These are phyloP conservation scores for Catostomus latipinnis DNA, from an alignment of 2,797 vertebrate species.

Conservation along the genomic window DNA sequence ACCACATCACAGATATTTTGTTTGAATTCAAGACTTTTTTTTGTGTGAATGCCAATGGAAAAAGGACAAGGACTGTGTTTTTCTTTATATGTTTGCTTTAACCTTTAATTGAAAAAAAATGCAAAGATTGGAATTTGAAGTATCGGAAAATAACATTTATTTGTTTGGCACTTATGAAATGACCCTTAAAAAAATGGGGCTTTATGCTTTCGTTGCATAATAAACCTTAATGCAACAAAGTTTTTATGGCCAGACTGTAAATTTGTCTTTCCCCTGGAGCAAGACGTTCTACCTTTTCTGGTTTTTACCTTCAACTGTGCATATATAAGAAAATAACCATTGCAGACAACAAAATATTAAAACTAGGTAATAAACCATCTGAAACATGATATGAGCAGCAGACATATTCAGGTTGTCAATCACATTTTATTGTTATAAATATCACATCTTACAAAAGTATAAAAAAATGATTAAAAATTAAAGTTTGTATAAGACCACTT, in stretches of 20 bases:
- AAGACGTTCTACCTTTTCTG: slow-evolving; percentile 3
- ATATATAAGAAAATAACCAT: slow-evolving; percentile 4
- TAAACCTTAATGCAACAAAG: slow-evolving; percentile 27
- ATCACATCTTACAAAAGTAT: slow-evolving; percentile 74
- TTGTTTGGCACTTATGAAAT: slow-evolving; percentile 20
- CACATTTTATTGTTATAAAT: slow-evolving; percentile 84
- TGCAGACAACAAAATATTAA: background rate
- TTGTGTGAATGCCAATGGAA: background rate
- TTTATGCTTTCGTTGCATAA: slow-evolving; percentile 24
- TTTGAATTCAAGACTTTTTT: background rate
- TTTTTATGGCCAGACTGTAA: background rate
- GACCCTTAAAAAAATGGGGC: slow-evolving; percentile 5
- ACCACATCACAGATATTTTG: slow-evolving; percentile 12
- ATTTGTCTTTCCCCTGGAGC: slow-evolving; percentile 9
- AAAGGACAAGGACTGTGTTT: background rate
- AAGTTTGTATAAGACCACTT: slow-evolving; percentile 61
- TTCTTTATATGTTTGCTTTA: slow-evolving; percentile 5
- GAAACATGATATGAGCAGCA: background rate
- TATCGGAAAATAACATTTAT: background rate
- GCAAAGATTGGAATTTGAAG: background rate
- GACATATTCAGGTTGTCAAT: slow-evolving; percentile 66
- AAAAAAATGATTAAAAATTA: slow-evolving; percentile 58
- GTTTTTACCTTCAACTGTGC: background rate
- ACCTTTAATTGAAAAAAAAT: background rate
- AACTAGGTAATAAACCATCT: background rate